Base-by-base conservation (phyloP, 2,888 invertebrate species). In the Netelia melanura region DNA sequence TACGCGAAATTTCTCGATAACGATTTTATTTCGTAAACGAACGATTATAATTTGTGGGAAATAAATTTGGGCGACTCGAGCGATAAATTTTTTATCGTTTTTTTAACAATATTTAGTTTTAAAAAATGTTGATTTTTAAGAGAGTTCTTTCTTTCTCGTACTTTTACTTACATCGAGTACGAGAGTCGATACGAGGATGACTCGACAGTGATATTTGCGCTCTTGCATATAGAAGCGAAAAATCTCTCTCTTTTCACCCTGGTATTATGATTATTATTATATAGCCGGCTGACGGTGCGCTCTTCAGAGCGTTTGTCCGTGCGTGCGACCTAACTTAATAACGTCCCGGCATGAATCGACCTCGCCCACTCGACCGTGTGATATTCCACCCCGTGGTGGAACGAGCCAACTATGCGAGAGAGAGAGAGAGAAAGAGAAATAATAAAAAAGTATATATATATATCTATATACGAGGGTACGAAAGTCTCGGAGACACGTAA, bases 321-420 rank as follows among this genome's bases (percentile, higher is more conserved):
- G 78, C 78, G 75, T 75, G 74, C 64, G 64, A 70, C 48, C 48
- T 23, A 70, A 83, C 83, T 83, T 80, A 71, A 80, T 83, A 83
- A 76, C 56, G 79, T 58, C 61, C 52, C 17, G 44, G 68, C 71
- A 80, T 80, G 65, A 80, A 83, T 75, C 56, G 71, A 68, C 79
- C 75, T 79, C 64, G 70, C 62, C 79, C 62, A 80, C 79, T 74
- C 71, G 62, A 65, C 67, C 81, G 44, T 76, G 65, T 58, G 56
- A 71, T 72, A 80, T 67, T 61, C 54, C 44, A 38, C 65, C 14
- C 17, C 25, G 54, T 21, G 56, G 44, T 11, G 11, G 11, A 43
- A 23, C 43, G 74, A 25, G 56, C 10, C 8, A n/a, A 23, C 14
- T 48, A 62, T n/a, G 48, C 58, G 61, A 10, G 30, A 11, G 44